Conservation (phyloP, 1,140 invertebrate genomes). For the Grapholita molesta region DNA sequence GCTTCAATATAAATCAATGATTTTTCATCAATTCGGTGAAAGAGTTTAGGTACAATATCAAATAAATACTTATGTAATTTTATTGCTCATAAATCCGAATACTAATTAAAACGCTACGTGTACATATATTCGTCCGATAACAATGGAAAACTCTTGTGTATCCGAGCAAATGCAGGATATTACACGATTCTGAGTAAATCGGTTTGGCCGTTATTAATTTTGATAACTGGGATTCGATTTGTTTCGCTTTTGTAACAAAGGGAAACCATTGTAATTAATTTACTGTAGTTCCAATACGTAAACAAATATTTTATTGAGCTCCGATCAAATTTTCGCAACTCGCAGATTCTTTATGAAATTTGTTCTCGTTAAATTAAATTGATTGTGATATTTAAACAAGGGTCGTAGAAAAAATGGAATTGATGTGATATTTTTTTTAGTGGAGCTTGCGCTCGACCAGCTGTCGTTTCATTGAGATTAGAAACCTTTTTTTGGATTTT, state of each 20-base stretch:
- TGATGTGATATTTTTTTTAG: conserved; percentile 42
- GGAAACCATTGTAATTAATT: conserved; percentile 75
- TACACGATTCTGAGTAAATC: conserved; percentile 74
- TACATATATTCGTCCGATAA: conserved; percentile 44
- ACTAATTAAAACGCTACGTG: conserved; percentile 5
- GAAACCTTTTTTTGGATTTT: conserved; percentile 57
- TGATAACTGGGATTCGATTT: conserved; percentile 76
- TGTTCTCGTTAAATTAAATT: conserved; percentile 20
- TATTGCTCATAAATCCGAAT: not conserved
- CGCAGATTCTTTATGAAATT: conserved; percentile 19
- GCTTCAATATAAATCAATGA: not conserved
- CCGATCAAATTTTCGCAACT: conserved; percentile 50
- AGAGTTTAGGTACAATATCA: not conserved
- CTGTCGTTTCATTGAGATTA: conserved; percentile 68
- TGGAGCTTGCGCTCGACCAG: conserved; percentile 64
- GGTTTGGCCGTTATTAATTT: conserved; percentile 75
- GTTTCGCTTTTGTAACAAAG: conserved; percentile 77
- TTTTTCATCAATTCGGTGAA: not conserved
- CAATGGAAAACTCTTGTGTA: conserved; percentile 53
- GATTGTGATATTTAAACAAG: not conserved
- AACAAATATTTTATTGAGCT: conserved; percentile 34
- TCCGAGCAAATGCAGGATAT: conserved; percentile 70
- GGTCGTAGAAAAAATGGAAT: not conserved
- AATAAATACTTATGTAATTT: not conserved
- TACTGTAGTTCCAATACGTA: conserved; percentile 55